Conservation (phyloP, 2,113 vertebrate genomes). For the Dicerorhinus sumatrensis region DNA sequence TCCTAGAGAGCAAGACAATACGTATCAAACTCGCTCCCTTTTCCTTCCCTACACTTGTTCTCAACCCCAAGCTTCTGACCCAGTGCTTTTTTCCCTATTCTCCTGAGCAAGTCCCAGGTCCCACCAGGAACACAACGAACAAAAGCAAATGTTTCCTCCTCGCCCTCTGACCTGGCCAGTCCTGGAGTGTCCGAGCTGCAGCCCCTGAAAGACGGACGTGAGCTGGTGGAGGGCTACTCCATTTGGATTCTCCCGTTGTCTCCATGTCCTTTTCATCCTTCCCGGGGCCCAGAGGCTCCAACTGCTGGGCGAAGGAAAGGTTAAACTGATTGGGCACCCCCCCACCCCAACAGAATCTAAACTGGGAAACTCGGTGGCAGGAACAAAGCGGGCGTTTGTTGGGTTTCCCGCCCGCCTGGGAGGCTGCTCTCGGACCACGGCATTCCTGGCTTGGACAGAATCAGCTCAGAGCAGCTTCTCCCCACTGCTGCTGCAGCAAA, state of each 20-base stretch:
- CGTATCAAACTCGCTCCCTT: fast-evolving
- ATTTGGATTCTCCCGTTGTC: slow-evolving; percentile 66
- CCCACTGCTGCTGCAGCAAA: slow-evolving; percentile 9
- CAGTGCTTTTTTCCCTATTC: background rate
- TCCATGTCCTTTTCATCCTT: slow-evolving; percentile 82
- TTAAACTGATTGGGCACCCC: slow-evolving; percentile 68
- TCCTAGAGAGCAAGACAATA: background rate
- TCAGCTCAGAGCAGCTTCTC: slow-evolving; percentile 59
- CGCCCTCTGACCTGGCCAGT: slow-evolving; percentile 77
- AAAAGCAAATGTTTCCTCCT: background rate
- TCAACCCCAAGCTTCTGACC: background rate
- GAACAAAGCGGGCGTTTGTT: slow-evolving; percentile 81
- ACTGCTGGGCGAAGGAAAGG: slow-evolving; percentile 61
- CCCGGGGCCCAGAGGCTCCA: background rate
- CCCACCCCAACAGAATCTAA: background rate
- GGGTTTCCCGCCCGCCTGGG: slow-evolving; percentile 68
- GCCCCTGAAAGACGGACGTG: slow-evolving; percentile 56
- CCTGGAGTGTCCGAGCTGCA: slow-evolving; percentile 59
- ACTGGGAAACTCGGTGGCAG: slow-evolving; percentile 48
- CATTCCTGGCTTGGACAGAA: slow-evolving; percentile 74
- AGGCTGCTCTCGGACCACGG: slow-evolving; percentile 73
- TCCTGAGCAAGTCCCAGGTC: background rate
- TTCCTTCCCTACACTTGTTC: background rate
- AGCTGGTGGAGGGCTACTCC: slow-evolving; percentile 72
- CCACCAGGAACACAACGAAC: background rate